Percentiles rank a stretch among this genome's conserved stretches.
phyloP scores from a whole-genome alignment of 1,140 invertebrate species.

The Neodiprion virginianus region DNA sequence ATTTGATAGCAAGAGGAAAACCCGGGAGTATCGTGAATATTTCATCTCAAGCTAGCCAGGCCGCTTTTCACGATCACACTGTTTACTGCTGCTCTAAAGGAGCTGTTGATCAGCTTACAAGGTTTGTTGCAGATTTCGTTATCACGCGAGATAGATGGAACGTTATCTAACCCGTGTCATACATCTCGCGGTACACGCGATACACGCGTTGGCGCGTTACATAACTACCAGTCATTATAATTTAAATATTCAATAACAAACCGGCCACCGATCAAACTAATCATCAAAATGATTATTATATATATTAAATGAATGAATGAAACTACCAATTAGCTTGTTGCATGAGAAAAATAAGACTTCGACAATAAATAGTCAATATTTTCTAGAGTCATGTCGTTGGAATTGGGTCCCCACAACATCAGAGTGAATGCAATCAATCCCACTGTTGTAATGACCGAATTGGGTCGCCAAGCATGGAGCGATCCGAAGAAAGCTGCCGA shows the following conservation, averaged over 20 bases:
- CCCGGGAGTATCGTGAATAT: conserved; percentile 88
- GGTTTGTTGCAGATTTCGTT: conserved; percentile 30
- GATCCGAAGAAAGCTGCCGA: conserved; percentile 75
- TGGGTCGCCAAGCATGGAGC: conserved; percentile 84
- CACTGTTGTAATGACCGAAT: conserved; percentile 88
- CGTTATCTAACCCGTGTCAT: too few species aligned
- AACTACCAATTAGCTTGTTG: too few species aligned
- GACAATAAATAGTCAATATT: background rate
- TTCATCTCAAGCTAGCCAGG: conserved; percentile 79
- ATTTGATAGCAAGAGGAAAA: conserved; percentile 76
- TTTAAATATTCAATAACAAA: conserved; percentile 7
- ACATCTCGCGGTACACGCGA: too few species aligned
- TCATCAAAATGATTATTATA: conserved; percentile 16
- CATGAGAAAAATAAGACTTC: too few species aligned
- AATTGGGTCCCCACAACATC: conserved; percentile 85
- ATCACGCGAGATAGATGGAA: too few species aligned
- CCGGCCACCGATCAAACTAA: background rate
- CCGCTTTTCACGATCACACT: conserved; percentile 77
- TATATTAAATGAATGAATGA: background rate
- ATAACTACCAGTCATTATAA: background rate
- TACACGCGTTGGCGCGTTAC: too few species aligned
- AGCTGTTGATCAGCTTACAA: conserved; percentile 71
- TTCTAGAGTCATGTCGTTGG: conserved; percentile 79
- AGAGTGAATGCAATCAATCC: conserved; percentile 91
- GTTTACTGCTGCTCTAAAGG: conserved; percentile 78